Base-by-base conservation (phyloP, 2,113 vertebrate genomes). In the Bostrychus sinensis region DNA sequence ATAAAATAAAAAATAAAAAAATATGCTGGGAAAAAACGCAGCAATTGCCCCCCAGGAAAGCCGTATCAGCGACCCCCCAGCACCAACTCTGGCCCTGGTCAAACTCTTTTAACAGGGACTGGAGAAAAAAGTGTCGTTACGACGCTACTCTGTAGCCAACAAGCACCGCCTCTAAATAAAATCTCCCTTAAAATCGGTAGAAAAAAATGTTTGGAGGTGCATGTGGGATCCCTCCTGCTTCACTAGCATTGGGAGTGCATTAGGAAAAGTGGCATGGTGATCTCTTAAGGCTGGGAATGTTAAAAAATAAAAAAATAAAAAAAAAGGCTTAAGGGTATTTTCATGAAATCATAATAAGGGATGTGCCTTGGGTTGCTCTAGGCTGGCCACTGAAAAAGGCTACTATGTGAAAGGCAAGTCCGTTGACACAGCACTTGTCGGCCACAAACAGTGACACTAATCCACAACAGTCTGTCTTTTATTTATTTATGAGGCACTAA, bases 151-250 rank as follows among this genome's bases (percentile, higher is more conserved):
- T 66, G 85, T 62, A 91, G 86, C 88, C 85, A 89, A 87, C 85
- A 92, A 92, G 92, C 91, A 59, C 92, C 92, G 91, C 92, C 92
- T 92, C 92, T 92, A 90, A 92, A 91, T 90, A 91, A 89, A 91
- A 89, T 81, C 88, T 84, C 82, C 78, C 81, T 89, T 86, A 83
- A 90, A 90, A 91, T 89, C 82, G 88, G 78, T 84, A 83, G 70
- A 80, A 81, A 87, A 71, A 78, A 69, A 71, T 75, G 78, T 89
- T 87, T 90, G 80, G 74, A 88, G 82, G 86, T 87, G 86, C 84
- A 89, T 86, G 80, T 77, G 82, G 63, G 74, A 69, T 77, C 80
- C 63, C 67, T 75, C 51, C 69, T 54, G 76, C 63, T 62, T 70
- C 65, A 66, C 53, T 54, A 30, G 63, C 54, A 42, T 45, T 4